Percentiles rank a stretch among this genome's conserved stretches.
These are phyloP conservation scores for fruit fly (Drosophila melanogaster) DNA, from an alignment of 1,140 invertebrate species.

Conservation along the genomic window Release_6_plus_ISO1_MT NT_037436.4:19211501-19212000, in stretches of 20 bases:
- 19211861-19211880: conserved; percentile 51
- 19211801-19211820: conserved; percentile 73
- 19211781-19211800: conserved; percentile 71
- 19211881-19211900: conserved; percentile 59
- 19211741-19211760: conserved; percentile 59
- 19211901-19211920: conserved; percentile 76
- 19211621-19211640: conserved; percentile 70
- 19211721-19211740: conserved; percentile 61
- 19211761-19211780: conserved; percentile 78
- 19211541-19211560: conserved; percentile 69
- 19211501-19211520: conserved; percentile 48
- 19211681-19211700: conserved; percentile 21
- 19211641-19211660: conserved; percentile 51
- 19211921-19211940: conserved; percentile 47
- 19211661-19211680: conserved; percentile 31
- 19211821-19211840: conserved; percentile 45
- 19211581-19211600: conserved; percentile 78
- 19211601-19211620: conserved; percentile 63
- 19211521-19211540: conserved; percentile 36
- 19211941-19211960: not conserved
- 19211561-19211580: conserved; percentile 41
- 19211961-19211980: not conserved
- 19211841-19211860: conserved; percentile 27
- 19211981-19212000: not conserved
- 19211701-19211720: conserved; percentile 10